Conservation (phyloP, 2,797 vertebrate species). For the Neosilurus mollespiculum region DNA sequence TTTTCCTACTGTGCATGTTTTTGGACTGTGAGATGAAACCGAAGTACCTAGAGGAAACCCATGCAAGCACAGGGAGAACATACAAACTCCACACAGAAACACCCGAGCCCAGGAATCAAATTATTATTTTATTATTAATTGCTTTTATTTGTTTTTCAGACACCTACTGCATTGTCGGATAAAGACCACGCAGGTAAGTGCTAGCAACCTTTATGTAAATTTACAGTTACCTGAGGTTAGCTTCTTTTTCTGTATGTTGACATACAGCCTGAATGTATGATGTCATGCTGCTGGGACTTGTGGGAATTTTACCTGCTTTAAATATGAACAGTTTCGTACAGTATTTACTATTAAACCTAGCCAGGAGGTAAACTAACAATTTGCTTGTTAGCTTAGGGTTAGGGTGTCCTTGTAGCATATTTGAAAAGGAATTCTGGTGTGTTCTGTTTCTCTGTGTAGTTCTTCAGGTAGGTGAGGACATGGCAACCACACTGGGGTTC, state of each 20-base stretch:
- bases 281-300: background rate
- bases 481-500: background rate
- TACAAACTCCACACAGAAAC: no score
- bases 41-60: no score
- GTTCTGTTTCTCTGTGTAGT: background rate
- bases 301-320: background rate
- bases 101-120: no score
- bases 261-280: background rate
- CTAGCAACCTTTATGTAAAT: background rate
- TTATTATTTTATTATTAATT: background rate
- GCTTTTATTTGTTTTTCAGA: conserved; percentile 62
- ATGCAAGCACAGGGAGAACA: no score
- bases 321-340: background rate
- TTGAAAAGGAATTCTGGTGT: background rate
- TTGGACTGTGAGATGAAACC: no score
- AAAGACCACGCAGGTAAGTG: conserved; percentile 71
- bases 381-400: background rate
- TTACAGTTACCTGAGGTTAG: background rate
- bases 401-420: background rate
- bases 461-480: background rate
- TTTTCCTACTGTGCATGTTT: no score
- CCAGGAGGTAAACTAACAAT: background rate
- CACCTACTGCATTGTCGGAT: conserved; percentile 55
- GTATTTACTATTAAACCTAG: background rate
- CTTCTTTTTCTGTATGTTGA: background rate